Evolutionary conservation across 1,140 invertebrate species (phyloP).

Genomic region (Amyelois transitella): DNA sequence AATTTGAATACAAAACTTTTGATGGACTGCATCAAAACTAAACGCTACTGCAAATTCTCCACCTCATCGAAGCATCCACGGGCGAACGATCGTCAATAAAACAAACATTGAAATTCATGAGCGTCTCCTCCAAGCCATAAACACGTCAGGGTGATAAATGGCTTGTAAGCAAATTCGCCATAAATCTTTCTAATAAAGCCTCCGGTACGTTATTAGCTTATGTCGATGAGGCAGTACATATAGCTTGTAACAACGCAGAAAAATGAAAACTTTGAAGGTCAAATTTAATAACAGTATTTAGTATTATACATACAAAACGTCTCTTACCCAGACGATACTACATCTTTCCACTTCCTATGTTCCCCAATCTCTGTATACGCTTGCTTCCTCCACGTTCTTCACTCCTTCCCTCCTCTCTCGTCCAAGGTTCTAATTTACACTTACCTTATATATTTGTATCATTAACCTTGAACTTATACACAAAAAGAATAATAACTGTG

Average conservation of each 20-base stretch:
- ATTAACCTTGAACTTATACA: too few species aligned
- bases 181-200: slow-evolving; percentile 6
- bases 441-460: too few species aligned
- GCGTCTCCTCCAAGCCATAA: background rate
- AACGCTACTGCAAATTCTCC: background rate
- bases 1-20: background rate
- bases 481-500: too few species aligned
- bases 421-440: too few species aligned
- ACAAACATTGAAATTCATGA: slow-evolving; percentile 6
- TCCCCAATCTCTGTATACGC: too few species aligned
- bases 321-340: too few species aligned
- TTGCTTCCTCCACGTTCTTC: too few species aligned
- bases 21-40: background rate
- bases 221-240: background rate
- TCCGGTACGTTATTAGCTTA: slow-evolving; percentile 3
- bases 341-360: too few species aligned
- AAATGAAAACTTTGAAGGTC: background rate
- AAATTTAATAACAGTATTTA: background rate
- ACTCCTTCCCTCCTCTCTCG: too few species aligned
- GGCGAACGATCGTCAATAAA: slow-evolving; percentile 1
- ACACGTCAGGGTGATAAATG: slow-evolving; percentile 4
- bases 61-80: too few species aligned
- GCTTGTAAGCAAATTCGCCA: slow-evolving; percentile 1
- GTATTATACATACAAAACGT: too few species aligned
- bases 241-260: background rate